Conservation (phyloP, 2,888 invertebrate genomes). For the Camponotus fellah region DNA sequence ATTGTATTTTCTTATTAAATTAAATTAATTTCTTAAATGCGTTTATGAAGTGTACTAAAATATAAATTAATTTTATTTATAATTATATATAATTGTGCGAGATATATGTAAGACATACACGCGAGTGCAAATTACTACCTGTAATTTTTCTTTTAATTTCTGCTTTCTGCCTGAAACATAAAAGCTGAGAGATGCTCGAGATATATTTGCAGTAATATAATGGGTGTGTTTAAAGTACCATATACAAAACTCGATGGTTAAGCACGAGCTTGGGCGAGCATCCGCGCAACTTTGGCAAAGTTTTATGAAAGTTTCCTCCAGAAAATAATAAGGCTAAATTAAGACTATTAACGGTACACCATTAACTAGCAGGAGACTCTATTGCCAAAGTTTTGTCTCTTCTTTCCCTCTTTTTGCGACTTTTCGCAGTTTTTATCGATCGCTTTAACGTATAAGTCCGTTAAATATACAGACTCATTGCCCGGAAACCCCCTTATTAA, state of each 20-base stretch:
- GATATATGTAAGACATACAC: background rate
- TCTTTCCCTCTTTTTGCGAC: slow-evolving; percentile 16
- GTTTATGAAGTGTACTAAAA: background rate
- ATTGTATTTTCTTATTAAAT: background rate
- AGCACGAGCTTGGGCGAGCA: slow-evolving; percentile 48
- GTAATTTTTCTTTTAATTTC: background rate
- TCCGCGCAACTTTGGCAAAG: slow-evolving; percentile 48
- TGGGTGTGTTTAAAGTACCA: slow-evolving; percentile 29
- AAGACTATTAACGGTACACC: slow-evolving; percentile 70
- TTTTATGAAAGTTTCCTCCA: slow-evolving; percentile 68
- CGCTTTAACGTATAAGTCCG: slow-evolving; percentile 50
- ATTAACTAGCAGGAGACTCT: slow-evolving; percentile 65
- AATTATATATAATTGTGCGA: background rate
- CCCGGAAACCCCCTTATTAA: slow-evolving; percentile 39
- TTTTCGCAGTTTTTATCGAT: slow-evolving; percentile 62
- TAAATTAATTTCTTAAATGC: background rate
- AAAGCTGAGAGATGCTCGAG: background rate
- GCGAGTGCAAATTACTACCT: background rate
- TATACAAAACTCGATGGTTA: slow-evolving; percentile 60
- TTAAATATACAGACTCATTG: slow-evolving; percentile 57
- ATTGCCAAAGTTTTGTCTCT: slow-evolving; percentile 69
- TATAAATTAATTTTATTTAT: slow-evolving; percentile 1
- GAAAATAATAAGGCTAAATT: slow-evolving; percentile 76
- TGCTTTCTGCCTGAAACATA: background rate
- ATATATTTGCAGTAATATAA: background rate